Percentiles rank a stretch among this genome's conserved stretches.
These are phyloP conservation scores for Chlorocebus sabaeus DNA, from an alignment of 2,113 vertebrate genomes.

Conservation along the genomic window DNA sequence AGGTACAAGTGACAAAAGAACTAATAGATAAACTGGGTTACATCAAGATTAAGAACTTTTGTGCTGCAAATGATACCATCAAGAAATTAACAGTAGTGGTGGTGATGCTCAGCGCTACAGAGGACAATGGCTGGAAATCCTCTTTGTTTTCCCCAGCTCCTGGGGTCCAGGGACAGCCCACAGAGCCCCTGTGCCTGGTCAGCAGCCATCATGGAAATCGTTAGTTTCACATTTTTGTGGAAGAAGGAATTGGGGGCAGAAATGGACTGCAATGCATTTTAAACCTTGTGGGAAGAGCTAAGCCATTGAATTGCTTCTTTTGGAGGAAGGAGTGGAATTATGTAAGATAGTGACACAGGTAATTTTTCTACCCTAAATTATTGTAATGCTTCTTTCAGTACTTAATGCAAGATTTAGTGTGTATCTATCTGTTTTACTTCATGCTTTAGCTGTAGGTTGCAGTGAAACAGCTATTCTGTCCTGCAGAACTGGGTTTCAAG, in stretches of 20 bases:
- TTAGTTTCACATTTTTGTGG: neutral
- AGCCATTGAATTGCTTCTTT: neutral
- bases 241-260: neutral
- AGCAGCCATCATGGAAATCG: neutral
- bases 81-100: slow-evolving; percentile 81
- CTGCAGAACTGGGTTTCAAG: neutral
- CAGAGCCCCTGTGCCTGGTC: neutral
- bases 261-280: neutral
- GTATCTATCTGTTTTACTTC: neutral
- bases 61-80: neutral
- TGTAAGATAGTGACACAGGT: neutral
- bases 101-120: slow-evolving; percentile 88
- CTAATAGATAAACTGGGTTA: neutral
- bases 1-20: neutral
- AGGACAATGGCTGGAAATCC: slow-evolving; percentile 83
- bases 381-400: neutral
- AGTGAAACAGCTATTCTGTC: neutral
- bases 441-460: neutral
- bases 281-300: neutral
- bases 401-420: neutral
- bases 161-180: neutral
- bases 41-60: neutral
- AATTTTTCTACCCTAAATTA: neutral
- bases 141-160: slow-evolving; percentile 78
- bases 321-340: neutral